These are phyloP conservation scores for Catostomus latipinnis DNA, from an alignment of 2,797 vertebrate species.

Conservation along the genomic window DNA sequence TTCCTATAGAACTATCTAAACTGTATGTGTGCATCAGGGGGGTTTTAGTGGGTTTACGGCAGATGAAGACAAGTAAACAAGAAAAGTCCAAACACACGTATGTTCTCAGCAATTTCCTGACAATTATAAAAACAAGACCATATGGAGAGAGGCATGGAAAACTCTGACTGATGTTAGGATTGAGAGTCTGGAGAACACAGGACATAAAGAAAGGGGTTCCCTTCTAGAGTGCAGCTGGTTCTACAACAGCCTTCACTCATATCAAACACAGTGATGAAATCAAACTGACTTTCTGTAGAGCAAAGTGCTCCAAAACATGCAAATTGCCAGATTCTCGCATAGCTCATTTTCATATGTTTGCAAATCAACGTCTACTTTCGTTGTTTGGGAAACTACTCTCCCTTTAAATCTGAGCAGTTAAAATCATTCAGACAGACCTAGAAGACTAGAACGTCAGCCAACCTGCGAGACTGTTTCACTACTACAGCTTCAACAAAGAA, in stretches of 20 bases:
- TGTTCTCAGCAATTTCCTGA: constrained; percentile 10
- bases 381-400: too few relatives aligned
- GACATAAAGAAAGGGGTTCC: background rate
- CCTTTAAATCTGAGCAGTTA: too few relatives aligned
- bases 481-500: background rate
- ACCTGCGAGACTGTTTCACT: too few relatives aligned
- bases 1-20: too few relatives aligned
- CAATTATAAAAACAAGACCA: constrained; percentile 31
- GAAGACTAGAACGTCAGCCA: too few relatives aligned
- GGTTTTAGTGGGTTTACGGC: background rate
- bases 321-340: background rate
- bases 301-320: background rate
- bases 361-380: background rate
- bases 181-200: background rate
- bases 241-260: background rate
- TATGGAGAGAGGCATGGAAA: background rate
- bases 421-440: too few relatives aligned
- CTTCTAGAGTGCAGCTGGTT: background rate
- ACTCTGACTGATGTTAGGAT: constrained; percentile 17
- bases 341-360: constrained; percentile 22
- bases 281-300: background rate
- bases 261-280: background rate
- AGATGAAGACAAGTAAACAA: background rate
- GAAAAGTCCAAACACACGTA: background rate
- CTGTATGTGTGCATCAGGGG: background rate